Evolutionary conservation across 2,797 vertebrate species (phyloP).

Genomic region (Amblyraja radiata): DNA sequence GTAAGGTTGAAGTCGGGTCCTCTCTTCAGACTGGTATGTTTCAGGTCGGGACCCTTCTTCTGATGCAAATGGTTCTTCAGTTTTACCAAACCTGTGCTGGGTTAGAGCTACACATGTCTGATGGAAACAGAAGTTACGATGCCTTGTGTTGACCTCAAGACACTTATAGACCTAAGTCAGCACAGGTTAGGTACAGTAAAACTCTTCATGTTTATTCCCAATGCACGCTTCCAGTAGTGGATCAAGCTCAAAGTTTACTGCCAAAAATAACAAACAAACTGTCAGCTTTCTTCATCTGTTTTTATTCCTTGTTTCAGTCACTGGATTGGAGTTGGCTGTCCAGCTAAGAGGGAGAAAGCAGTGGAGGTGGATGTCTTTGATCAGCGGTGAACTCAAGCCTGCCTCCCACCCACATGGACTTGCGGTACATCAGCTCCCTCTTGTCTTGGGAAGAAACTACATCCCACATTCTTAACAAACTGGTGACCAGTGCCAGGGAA

Average conservation of each 20-base stretch:
- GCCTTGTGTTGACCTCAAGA: no score
- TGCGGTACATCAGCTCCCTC: neutral
- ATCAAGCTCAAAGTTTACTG: no score
- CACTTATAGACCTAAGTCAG: no score
- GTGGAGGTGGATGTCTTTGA: no score
- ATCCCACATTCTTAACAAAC: neutral
- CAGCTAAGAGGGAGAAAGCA: neutral
- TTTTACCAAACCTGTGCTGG: neutral
- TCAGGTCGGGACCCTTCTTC: no score
- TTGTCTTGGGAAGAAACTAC: neutral
- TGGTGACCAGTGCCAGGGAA: neutral
- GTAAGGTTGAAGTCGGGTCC: no score
- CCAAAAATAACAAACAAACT: neutral
- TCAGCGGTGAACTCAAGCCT: neutral
- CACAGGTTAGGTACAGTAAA: no score
- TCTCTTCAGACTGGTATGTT: no score
- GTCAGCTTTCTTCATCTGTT: neutral
- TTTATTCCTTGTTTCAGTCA: conserved; percentile 12
- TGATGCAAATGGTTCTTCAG: no score
- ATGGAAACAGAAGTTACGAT: no score
- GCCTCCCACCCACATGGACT: neutral
- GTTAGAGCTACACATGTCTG: neutral
- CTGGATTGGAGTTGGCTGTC: conserved; percentile 36
- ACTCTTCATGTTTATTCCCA: no score
- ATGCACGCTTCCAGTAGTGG: no score